These are phyloP conservation scores for Coregonus suidteri DNA, from an alignment of 2,797 vertebrate species.

Conservation along the genomic window DNA sequence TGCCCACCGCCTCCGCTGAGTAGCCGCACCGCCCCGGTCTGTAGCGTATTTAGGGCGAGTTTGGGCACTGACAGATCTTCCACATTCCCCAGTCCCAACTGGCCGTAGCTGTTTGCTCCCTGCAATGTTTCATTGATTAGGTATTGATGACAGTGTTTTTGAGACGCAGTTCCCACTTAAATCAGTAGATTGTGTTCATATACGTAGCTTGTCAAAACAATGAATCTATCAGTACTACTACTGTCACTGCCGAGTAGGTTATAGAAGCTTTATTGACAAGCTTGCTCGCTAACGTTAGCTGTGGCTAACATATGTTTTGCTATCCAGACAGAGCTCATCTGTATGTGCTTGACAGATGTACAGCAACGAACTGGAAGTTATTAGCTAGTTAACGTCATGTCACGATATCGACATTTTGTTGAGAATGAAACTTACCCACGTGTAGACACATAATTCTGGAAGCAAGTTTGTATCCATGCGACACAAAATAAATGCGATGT, in stretches of 20 bases:
- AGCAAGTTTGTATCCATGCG: conserved; percentile 64
- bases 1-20: conserved; percentile 89
- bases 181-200: no score
- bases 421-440: conserved; percentile 71
- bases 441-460: conserved; percentile 57
- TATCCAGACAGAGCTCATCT: neutral
- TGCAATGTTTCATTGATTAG: conserved; percentile 46
- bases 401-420: neutral
- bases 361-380: neutral
- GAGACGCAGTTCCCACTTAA: neutral
- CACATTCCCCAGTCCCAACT: conserved; percentile 85
- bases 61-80: conserved; percentile 81
- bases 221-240: no score
- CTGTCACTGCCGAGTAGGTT: neutral
- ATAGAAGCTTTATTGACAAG: neutral
- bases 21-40: conserved; percentile 47
- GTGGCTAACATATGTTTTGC: neutral
- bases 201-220: no score
- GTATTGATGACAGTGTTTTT: neutral
- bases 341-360: neutral
- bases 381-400: neutral
- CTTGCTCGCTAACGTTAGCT: neutral
- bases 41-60: conserved; percentile 49
- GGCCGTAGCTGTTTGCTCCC: conserved; percentile 94
- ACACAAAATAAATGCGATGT: neutral